Evolutionary conservation across 1,140 invertebrate species (phyloP), one percentile per base, ranked within the genome.

Genomic region (Halyomorpha halys): DNA sequence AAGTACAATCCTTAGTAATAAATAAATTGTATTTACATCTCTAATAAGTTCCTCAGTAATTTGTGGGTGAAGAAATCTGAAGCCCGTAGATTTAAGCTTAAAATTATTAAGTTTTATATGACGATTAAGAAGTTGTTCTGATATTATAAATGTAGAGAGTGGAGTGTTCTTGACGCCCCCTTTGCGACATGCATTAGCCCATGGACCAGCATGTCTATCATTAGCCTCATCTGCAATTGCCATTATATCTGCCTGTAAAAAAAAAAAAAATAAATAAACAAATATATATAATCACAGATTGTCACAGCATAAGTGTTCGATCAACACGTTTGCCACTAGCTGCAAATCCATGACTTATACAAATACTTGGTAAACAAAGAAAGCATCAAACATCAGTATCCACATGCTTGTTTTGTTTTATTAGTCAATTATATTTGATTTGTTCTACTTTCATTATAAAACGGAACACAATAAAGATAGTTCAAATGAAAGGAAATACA

Each of bases 151-250:
- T 1, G 92, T 91, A 65, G 89, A 89, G 0, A 95, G 76, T 27
- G 91, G 91, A 54, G 90, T 91, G 75, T 93, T 93, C 67, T 80
- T 77, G 21, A 94, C 83, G 49, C 78, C 79, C 76, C 89, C 84
- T 68, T 78, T 77, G 65, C 83, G 79, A 74, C 91, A 94, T 54
- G 88, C 82, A 71, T 86, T 86, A 6, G 90, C 90, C 92, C 92
- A 96, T 11, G 90, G 90, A 0, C 81, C 82, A 77, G 94, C 82
- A 74, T 94, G 92, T 73, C 93, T 93, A 73, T 94, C 91, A 75
- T 94, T 94, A 0, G 90, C 89, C 70, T 94, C 90, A 67, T 92
- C 89, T 0, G 90, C 86, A 27, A 91, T 83, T 23, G 80, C 79
- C n/a, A 78, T 80, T 75, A 90, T 78, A 75, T 88, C 86, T 23